Evolutionary conservation across 2,797 vertebrate genomes (phyloP).

Genomic region (Oryzias sinensis): DNA sequence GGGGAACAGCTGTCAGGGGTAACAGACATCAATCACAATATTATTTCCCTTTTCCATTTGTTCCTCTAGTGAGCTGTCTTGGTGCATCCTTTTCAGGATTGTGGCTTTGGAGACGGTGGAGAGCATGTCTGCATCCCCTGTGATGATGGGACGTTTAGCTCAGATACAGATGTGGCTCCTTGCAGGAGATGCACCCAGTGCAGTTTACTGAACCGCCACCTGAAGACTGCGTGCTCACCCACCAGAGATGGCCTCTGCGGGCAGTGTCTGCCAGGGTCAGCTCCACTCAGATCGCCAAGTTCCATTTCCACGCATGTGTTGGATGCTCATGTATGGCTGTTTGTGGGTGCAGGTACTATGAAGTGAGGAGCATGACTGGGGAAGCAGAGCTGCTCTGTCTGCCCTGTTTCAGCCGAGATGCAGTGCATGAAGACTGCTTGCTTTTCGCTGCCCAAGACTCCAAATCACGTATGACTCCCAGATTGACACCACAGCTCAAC

Average conservation of each 20-base stretch:
- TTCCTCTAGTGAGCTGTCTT: neutral
- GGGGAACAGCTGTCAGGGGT: conserved; percentile 67
- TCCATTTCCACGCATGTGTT: neutral
- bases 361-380: conserved; percentile 61
- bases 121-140: conserved; percentile 50
- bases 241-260: conserved; percentile 48
- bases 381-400: conserved; percentile 58
- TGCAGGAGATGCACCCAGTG: conserved; percentile 66
- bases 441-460: conserved; percentile 12
- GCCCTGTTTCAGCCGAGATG: conserved; percentile 43
- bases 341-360: conserved; percentile 54
- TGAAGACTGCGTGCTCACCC: conserved; percentile 36
- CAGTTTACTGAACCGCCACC: conserved; percentile 55
- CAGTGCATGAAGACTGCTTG: conserved; percentile 53
- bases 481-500: neutral
- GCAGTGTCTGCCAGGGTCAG: conserved; percentile 51
- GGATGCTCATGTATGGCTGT: neutral
- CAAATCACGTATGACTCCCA: conserved; percentile 30
- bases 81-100: conserved; percentile 49
- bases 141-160: conserved; percentile 52
- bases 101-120: conserved; percentile 65
- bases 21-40: neutral
- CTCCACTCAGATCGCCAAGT: neutral
- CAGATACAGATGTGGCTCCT: conserved; percentile 45
- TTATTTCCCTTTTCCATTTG: too few relatives aligned